phyloP scores from a whole-genome alignment of 2,888 invertebrate species.

The Heteropelma amictum region DNA sequence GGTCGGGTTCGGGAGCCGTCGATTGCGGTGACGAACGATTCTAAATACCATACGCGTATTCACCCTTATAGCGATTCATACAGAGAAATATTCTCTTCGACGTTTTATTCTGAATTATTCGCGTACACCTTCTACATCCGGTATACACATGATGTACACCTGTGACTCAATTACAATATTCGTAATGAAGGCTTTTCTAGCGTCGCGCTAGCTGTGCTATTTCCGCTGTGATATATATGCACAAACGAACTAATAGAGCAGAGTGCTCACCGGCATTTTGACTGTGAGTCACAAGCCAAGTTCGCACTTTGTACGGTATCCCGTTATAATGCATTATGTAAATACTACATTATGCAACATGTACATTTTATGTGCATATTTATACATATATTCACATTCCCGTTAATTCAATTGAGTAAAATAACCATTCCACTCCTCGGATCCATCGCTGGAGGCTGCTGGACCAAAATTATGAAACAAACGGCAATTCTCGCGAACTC shows the following conservation, averaged over 20 bases:
- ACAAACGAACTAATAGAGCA: conserved; percentile 1
- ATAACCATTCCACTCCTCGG: conserved; percentile 43
- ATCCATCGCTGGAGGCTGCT: conserved; percentile 9
- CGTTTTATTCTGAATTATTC: too few relatives aligned
- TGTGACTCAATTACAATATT: background rate
- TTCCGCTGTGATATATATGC: too few relatives aligned
- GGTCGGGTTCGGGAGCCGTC: too few relatives aligned
- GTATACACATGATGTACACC: too few relatives aligned
- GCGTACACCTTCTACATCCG: too few relatives aligned
- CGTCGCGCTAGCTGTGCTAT: too few relatives aligned
- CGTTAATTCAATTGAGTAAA: conserved; percentile 58
- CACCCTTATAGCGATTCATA: too few relatives aligned
- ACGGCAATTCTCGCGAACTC: conserved; percentile 53
- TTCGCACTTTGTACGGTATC: too few relatives aligned
- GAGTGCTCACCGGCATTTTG: conserved; percentile 11
- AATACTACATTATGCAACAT: background rate
- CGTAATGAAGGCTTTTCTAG: background rate
- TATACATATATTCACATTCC: conserved; percentile 48
- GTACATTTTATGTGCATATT: background rate
- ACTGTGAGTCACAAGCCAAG: background rate
- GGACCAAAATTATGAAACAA: conserved; percentile 59
- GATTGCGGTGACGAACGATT: too few relatives aligned
- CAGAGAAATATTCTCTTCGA: too few relatives aligned
- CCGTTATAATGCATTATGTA: background rate
- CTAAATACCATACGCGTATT: too few relatives aligned